phyloP scores from a whole-genome alignment of 2,797 vertebrate genomes.

The Hydrophis major region DNA sequence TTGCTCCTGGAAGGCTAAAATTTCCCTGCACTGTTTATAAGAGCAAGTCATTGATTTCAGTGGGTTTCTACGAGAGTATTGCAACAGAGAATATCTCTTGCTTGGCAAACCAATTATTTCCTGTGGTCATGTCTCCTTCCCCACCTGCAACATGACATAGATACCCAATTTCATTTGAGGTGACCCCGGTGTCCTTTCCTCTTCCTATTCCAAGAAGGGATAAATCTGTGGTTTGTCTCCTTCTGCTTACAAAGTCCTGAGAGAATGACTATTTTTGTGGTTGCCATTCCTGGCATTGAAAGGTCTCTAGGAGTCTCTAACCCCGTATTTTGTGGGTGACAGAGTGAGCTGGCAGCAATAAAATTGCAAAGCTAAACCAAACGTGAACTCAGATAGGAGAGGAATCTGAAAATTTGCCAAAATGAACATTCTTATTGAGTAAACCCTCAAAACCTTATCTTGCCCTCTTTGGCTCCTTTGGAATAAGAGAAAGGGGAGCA shows the following conservation, averaged over 20 bases:
- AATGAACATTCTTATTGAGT: background rate
- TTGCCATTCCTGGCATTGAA: constrained; percentile 65
- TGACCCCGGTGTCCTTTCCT: constrained; percentile 32
- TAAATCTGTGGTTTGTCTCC: constrained; percentile 54
- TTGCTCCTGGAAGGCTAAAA: background rate
- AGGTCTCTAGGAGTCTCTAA: constrained; percentile 51
- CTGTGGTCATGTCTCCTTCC: constrained; percentile 42
- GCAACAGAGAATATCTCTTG: background rate
- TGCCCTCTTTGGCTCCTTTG: background rate
- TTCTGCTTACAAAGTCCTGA: constrained; percentile 49
- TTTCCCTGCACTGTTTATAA: background rate
- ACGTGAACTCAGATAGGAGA: constrained; percentile 8
- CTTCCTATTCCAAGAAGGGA: constrained; percentile 25
- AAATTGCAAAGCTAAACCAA: constrained; percentile 42
- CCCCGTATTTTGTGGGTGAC: constrained; percentile 48
- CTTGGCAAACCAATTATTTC: constrained; percentile 39
- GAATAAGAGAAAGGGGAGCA: background rate
- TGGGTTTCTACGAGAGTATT: background rate
- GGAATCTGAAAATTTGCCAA: background rate
- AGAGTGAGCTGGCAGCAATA: constrained; percentile 41
- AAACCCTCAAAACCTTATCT: background rate
- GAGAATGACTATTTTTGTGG: constrained; percentile 60
- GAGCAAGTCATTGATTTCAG: background rate
- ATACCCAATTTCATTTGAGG: background rate
- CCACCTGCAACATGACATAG: constrained; percentile 9